Conservation (phyloP, 2,888 invertebrate genomes). For the Nemurella pictetii region DNA sequence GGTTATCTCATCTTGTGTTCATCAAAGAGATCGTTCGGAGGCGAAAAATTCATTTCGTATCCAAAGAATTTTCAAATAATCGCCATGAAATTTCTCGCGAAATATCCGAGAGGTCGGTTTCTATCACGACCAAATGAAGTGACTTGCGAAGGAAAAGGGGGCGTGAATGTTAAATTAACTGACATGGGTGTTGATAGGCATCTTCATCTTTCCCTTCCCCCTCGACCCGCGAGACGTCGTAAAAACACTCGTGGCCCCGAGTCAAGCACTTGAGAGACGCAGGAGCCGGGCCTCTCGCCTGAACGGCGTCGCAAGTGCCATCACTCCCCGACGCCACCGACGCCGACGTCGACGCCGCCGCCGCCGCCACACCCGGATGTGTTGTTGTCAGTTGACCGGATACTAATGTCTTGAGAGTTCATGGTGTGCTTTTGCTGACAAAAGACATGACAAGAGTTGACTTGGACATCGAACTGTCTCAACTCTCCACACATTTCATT, state of each 20-base stretch:
- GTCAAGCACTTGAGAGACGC: neutral
- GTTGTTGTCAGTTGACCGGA: conserved; percentile 26
- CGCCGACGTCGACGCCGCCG: neutral
- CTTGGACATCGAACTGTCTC: neutral
- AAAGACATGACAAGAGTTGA: conserved; percentile 6
- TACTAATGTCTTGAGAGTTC: conserved; percentile 22
- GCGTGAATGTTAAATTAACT: conserved; percentile 11
- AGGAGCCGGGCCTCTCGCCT: conserved; percentile 3
- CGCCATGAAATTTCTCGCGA: neutral
- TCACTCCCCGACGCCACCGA: conserved; percentile 2
- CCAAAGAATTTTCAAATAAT: neutral
- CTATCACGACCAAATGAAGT: neutral
- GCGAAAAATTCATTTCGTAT: neutral
- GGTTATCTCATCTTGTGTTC: neutral
- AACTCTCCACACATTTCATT: neutral
- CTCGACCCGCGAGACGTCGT: neutral
- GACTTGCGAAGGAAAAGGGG: neutral
- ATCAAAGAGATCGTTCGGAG: neutral
- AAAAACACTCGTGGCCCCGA: neutral
- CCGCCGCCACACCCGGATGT: conserved; percentile 13
- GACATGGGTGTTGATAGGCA: neutral
- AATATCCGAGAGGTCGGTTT: neutral
- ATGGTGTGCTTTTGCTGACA: conserved; percentile 7
- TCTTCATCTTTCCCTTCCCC: neutral
- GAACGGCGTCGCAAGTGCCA: conserved; percentile 17